Evolutionary conservation across 2,113 vertebrate species (phyloP).

Genomic region (Lepus europaeus): DNA sequence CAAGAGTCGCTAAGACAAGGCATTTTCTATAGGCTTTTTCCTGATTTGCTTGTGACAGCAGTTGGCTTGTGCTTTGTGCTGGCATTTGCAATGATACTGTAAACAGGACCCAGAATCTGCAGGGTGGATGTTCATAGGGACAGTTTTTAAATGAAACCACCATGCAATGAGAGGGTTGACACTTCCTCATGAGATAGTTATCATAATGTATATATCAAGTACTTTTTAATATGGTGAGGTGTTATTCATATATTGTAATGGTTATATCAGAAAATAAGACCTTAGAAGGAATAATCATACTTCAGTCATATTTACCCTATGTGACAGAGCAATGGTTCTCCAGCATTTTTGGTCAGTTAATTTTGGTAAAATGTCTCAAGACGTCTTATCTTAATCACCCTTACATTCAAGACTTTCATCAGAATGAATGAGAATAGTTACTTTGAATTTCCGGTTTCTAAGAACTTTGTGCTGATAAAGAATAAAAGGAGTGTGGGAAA

Average conservation of each 20-base stretch:
- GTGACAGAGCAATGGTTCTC: neutral
- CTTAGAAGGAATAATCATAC: neutral
- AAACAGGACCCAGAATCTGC: neutral
- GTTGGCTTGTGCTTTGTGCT: neutral
- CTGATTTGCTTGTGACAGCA: neutral
- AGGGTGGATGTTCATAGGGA: neutral
- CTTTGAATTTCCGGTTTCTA: neutral
- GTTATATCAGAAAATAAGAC: neutral
- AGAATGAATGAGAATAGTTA: neutral
- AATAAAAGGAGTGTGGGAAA: neutral
- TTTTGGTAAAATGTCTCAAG: conserved; percentile 15
- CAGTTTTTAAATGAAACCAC: neutral
- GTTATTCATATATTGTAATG: neutral
- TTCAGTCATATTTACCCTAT: neutral
- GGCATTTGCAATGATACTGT: neutral
- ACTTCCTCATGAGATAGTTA: too few species aligned
- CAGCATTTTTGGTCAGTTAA: neutral
- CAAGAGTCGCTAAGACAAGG: neutral
- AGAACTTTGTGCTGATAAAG: neutral
- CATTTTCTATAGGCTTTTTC: conserved; percentile 37
- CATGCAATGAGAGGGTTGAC: neutral
- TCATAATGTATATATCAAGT: too few species aligned
- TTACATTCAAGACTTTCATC: neutral
- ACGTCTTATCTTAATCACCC: neutral
- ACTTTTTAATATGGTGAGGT: neutral